These are phyloP conservation scores for Porites lutea DNA, from an alignment of 64 coral and sea anemone genomes.

Conservation along the genomic window DNA sequence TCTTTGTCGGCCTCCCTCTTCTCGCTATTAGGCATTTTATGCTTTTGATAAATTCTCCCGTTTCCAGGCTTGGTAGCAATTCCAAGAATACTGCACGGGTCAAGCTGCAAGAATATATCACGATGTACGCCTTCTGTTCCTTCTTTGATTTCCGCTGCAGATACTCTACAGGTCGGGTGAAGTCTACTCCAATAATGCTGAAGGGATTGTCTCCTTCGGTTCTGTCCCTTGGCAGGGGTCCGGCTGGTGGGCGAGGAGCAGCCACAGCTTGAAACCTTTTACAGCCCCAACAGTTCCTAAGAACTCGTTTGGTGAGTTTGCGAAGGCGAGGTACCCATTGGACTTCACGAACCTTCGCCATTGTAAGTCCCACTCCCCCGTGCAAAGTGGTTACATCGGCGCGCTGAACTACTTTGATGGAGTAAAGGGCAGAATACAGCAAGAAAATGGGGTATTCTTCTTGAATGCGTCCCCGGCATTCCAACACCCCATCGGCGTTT, in stretches of 20 bases:
- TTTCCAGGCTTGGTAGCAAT: neutral
- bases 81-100: slow-evolving; percentile 15
- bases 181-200: slow-evolving; percentile 13
- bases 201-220: slow-evolving; percentile 20
- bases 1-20: slow-evolving; percentile 2
- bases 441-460: slow-evolving; percentile 33
- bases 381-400: slow-evolving; percentile 36
- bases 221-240: slow-evolving; percentile 14
- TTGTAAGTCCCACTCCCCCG: slow-evolving; percentile 52
- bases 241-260: neutral
- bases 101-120: neutral
- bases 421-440: slow-evolving; percentile 23
- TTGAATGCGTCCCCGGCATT: slow-evolving; percentile 26
- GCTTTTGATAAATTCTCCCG: neutral
- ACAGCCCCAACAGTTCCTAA: slow-evolving; percentile 3
- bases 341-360: slow-evolving; percentile 8
- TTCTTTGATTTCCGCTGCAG: neutral
- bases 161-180: slow-evolving; percentile 9
- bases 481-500: slow-evolving; percentile 25
- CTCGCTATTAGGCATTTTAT: slow-evolving; percentile 11
- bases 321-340: neutral
- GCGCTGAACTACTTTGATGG: slow-evolving; percentile 1
- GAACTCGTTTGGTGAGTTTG: neutral
- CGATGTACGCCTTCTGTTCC: slow-evolving; percentile 4
- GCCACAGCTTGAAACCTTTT: slow-evolving; percentile 12